These are phyloP conservation scores for Dissostichus mawsoni DNA, from an alignment of 2,113 vertebrate species.

Conservation along the genomic window DNA sequence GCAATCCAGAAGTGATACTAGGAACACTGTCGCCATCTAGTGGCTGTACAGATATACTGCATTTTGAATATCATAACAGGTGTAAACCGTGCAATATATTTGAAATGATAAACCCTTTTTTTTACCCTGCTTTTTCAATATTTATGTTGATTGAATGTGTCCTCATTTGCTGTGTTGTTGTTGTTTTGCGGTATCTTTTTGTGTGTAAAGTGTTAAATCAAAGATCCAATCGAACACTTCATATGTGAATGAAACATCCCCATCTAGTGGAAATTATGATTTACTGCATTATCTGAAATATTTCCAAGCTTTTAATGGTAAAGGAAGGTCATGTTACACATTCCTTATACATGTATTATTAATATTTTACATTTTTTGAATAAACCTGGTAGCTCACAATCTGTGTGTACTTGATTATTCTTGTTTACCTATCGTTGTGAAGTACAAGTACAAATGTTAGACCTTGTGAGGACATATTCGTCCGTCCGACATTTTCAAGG, in stretches of 20 bases:
- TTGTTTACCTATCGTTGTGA: neutral
- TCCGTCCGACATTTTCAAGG: neutral
- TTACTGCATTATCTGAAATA: neutral
- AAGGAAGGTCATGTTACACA: neutral
- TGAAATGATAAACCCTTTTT: too few relatives aligned
- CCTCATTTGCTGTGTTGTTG: too few relatives aligned
- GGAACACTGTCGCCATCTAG: constrained; percentile 30
- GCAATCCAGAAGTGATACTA: neutral
- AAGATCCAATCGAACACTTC: neutral
- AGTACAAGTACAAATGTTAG: too few relatives aligned
- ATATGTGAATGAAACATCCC: neutral
- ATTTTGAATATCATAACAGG: neutral
- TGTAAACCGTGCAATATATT: too few relatives aligned
- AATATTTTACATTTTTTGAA: neutral
- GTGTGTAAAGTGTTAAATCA: too few relatives aligned
- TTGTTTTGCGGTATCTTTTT: too few relatives aligned
- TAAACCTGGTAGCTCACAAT: neutral
- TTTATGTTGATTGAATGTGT: too few relatives aligned
- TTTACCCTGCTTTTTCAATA: too few relatives aligned
- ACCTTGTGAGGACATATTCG: neutral
- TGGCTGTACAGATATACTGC: neutral
- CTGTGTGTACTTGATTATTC: neutral
- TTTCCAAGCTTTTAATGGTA: neutral
- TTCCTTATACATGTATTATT: neutral
- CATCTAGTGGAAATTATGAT: neutral